Evolutionary conservation across 2,888 invertebrate species (phyloP).

Genomic region (Cheilosia pagana): DNA sequence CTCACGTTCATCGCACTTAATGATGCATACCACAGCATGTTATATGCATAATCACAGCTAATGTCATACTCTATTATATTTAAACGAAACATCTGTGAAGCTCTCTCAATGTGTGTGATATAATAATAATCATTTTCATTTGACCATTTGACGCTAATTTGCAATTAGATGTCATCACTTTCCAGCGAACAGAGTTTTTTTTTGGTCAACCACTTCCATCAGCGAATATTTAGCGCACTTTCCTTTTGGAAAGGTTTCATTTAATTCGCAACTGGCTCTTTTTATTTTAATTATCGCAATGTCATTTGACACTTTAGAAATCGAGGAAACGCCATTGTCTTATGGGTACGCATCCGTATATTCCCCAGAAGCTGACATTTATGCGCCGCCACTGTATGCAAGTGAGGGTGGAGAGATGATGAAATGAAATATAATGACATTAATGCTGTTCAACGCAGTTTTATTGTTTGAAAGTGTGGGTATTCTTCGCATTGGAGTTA

Average conservation of each 20-base stretch:
- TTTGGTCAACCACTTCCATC: slow-evolving; percentile 34
- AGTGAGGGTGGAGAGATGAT: slow-evolving; percentile 18
- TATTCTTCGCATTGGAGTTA: slow-evolving; percentile 31
- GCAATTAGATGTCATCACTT: slow-evolving; percentile 21
- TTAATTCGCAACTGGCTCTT: slow-evolving; percentile 33
- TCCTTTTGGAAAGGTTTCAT: slow-evolving; percentile 48
- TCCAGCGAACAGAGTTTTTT: background rate
- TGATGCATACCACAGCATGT: slow-evolving; percentile 36
- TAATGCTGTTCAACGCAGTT: slow-evolving; percentile 47
- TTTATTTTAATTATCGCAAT: slow-evolving; percentile 62
- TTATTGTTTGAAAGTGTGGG: slow-evolving; percentile 38
- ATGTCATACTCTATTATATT: slow-evolving; percentile 47
- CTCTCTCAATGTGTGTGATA: slow-evolving; percentile 2
- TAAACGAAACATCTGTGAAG: slow-evolving; percentile 9
- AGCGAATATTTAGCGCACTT: slow-evolving; percentile 18
- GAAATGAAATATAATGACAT: slow-evolving; percentile 36
- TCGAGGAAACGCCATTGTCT: slow-evolving; percentile 54
- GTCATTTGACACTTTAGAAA: slow-evolving; percentile 62
- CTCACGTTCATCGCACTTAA: slow-evolving; percentile 23
- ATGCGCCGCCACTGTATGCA: background rate
- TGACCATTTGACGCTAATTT: slow-evolving; percentile 37
- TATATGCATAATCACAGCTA: slow-evolving; percentile 40
- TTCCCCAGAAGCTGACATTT: slow-evolving; percentile 31
- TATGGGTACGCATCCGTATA: slow-evolving; percentile 10
- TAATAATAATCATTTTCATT: slow-evolving; percentile 43